These are phyloP conservation scores for Drosophila meridiana DNA, from an alignment of 2,888 invertebrate species.

Conservation along the genomic window DNA sequence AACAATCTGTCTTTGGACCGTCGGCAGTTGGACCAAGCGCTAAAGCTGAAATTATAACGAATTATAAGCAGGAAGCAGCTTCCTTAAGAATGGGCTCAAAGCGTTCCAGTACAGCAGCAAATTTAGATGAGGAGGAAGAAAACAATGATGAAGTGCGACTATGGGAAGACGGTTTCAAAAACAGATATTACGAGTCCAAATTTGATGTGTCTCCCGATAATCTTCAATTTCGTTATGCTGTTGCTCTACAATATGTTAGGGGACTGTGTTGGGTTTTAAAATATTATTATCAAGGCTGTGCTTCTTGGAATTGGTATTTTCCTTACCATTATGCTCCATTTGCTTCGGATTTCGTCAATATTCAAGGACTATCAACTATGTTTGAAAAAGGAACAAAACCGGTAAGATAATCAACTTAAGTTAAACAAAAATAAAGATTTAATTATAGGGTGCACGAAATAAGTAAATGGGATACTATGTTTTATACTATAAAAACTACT, in stretches of 20 bases:
- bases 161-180: conserved; percentile 99
- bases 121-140: conserved; percentile 82
- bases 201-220: conserved; percentile 92
- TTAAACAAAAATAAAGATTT: neutral
- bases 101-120: conserved; percentile 63
- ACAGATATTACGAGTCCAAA: conserved; percentile 98
- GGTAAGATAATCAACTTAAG: conserved; percentile 86
- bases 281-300: conserved; percentile 99
- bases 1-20: conserved; percentile 91
- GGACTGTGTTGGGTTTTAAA: conserved; percentile 99
- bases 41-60: conserved; percentile 86
- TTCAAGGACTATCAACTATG: conserved; percentile 92
- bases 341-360: conserved; percentile 98
- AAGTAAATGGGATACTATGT: too few species aligned
- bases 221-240: conserved; percentile 94
- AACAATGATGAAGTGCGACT: conserved; percentile 87
- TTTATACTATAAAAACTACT: too few species aligned
- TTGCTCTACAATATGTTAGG: conserved; percentile 96
- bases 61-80: conserved; percentile 91
- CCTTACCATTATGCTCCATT: conserved; percentile 99
- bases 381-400: conserved; percentile 96
- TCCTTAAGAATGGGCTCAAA: conserved; percentile 85
- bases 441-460: too few species aligned
- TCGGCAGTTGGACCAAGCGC: conserved; percentile 86
- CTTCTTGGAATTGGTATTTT: conserved; percentile 99